Evolutionary conservation across 2,797 vertebrate genomes (phyloP).

Genomic region (Acridotheres tristis): DNA sequence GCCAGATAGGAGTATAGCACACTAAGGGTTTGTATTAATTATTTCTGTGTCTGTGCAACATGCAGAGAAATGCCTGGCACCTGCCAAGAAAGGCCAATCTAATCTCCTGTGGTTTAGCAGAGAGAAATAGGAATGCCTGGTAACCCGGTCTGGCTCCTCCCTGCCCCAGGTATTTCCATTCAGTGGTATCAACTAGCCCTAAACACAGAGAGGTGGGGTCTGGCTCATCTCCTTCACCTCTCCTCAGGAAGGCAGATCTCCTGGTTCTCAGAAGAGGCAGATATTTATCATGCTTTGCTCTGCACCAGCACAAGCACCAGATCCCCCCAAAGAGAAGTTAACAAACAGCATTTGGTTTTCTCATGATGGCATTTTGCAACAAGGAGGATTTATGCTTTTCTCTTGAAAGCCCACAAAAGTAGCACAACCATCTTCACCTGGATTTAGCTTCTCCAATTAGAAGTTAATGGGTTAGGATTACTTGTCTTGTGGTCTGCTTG

Average conservation of each 20-base stretch:
- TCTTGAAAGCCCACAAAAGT: background rate
- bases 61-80: background rate
- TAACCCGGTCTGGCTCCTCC: background rate
- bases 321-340: background rate
- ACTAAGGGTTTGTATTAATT: background rate
- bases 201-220: background rate
- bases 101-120: background rate
- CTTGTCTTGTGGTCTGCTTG: background rate
- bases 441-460: background rate
- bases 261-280: background rate
- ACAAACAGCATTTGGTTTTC: background rate
- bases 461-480: background rate
- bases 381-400: background rate
- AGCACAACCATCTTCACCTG: background rate
- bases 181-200: background rate
- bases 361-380: rapidly evolving
- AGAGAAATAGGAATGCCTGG: background rate
- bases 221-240: background rate
- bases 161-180: background rate
- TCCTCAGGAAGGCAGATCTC: background rate
- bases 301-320: background rate
- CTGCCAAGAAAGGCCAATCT: background rate
- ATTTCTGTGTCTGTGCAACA: background rate
- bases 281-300: background rate
- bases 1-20: no score